phyloP scores from a whole-genome alignment of 2,113 vertebrate species.

The Siniperca chuatsi region DNA sequence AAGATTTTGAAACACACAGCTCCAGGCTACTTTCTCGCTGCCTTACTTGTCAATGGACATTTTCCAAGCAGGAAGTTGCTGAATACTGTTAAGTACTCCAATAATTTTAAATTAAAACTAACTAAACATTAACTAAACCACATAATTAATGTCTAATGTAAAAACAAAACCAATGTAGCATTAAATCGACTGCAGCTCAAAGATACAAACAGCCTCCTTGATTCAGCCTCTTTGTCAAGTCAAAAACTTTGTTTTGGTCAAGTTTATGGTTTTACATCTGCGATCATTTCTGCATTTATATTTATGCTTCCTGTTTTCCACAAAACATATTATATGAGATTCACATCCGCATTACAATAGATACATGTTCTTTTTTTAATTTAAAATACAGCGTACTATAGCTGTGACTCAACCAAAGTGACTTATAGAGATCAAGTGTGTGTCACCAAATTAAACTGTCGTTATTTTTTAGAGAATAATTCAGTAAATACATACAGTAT shows the following conservation, averaged over 20 bases:
- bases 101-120: neutral
- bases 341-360: neutral
- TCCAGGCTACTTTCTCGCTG: neutral
- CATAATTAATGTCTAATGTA: neutral
- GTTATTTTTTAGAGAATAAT: neutral
- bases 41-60: conserved; percentile 4
- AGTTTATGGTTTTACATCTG: conserved; percentile 12
- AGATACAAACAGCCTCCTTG: neutral
- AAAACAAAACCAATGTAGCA: neutral
- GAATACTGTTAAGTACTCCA: neutral
- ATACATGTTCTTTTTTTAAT: neutral
- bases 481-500: neutral
- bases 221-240: neutral
- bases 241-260: neutral
- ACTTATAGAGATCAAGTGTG: neutral
- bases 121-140: neutral
- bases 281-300: conserved; percentile 44
- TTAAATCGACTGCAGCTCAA: neutral
- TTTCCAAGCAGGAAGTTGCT: neutral
- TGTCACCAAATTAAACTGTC: neutral
- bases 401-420: neutral
- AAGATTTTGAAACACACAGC: neutral
- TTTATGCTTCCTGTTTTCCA: conserved; percentile 36
- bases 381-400: neutral
- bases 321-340: neutral